Conservation (phyloP, 2,113 vertebrate genomes). For the Cichladusa arquata region DNA sequence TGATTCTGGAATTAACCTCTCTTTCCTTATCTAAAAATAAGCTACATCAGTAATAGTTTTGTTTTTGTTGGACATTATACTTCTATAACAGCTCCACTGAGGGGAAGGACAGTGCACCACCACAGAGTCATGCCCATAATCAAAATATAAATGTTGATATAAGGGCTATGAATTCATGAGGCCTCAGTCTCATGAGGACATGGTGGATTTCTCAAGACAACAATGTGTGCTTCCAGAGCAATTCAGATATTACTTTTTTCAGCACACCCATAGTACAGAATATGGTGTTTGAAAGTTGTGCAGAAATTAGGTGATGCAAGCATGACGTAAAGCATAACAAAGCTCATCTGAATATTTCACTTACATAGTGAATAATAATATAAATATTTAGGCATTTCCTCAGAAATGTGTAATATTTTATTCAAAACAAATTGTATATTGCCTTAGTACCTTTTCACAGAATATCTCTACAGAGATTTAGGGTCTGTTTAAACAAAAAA, state of each 20-base stretch:
- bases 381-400: slow-evolving; percentile 26
- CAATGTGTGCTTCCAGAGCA: not conserved
- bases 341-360: not conserved
- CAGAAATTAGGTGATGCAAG: not conserved
- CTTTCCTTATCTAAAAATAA: not conserved
- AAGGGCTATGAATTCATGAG: not conserved
- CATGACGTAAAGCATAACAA: not conserved
- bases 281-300: not conserved
- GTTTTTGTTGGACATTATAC: not conserved
- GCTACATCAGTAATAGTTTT: not conserved
- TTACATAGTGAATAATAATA: not conserved
- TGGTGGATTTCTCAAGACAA: not conserved
- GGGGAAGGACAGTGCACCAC: rapidly evolving
- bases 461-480: not conserved
- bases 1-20: not conserved
- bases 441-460: not conserved
- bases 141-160: not conserved
- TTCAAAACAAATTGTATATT: not conserved
- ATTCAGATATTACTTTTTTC: not conserved
- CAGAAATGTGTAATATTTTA: not conserved
- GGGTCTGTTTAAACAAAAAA: slow-evolving; percentile 6
- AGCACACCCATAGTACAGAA: not conserved
- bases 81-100: not conserved
- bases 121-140: not conserved
- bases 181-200: not conserved